These are phyloP conservation scores for Andrena cerasifolii DNA, from an alignment of 1,140 invertebrate species.

Conservation along the genomic window DNA sequence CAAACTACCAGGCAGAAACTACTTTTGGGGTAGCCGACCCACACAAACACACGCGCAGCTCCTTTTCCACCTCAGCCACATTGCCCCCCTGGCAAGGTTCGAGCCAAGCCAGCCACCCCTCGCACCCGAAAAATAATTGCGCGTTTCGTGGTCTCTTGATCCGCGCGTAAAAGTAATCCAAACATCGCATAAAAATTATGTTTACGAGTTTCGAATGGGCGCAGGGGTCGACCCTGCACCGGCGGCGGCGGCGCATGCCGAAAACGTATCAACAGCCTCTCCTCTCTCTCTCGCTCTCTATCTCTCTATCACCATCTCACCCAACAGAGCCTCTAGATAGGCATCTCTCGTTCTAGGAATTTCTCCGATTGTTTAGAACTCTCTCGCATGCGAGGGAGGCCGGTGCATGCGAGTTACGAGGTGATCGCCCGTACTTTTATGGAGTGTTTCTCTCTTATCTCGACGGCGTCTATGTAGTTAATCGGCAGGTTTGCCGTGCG, in stretches of 20 bases:
- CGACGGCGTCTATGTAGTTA: not conserved
- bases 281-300: not conserved
- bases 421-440: conserved; percentile 37
- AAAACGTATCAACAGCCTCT: conserved; percentile 32
- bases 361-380: conserved; percentile 35
- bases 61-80: conserved; percentile 42
- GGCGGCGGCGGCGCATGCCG: not conserved
- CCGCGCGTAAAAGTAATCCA: conserved; percentile 78
- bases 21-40: conserved; percentile 61
- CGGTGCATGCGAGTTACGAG: conserved; percentile 22
- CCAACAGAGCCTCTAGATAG: conserved; percentile 50
- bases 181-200: conserved; percentile 81
- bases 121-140: conserved; percentile 75
- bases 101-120: conserved; percentile 38
- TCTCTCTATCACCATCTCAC: not conserved
- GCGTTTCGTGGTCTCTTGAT: conserved; percentile 79
- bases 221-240: conserved; percentile 44
- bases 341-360: conserved; percentile 51
- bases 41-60: conserved; percentile 4
- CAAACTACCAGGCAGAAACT: conserved; percentile 47
- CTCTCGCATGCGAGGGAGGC: not conserved
- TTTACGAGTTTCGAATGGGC: conserved; percentile 80
- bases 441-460: conserved; percentile 29
- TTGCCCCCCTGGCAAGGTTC: conserved; percentile 9
- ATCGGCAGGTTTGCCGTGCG: not conserved